phyloP scores from a whole-genome alignment of 2,797 vertebrate species.

The Sebastes hubbsi region DNA sequence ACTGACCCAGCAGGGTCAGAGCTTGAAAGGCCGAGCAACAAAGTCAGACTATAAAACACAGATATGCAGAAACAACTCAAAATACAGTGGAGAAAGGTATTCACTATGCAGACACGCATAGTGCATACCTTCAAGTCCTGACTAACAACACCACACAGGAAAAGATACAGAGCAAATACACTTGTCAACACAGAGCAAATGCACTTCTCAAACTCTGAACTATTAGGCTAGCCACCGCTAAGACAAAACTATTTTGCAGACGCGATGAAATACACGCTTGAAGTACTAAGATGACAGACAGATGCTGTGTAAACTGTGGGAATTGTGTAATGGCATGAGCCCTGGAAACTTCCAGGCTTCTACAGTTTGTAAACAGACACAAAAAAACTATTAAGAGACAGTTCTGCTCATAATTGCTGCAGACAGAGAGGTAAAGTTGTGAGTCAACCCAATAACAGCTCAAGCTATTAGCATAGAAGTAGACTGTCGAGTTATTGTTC shows the following conservation, averaged over 20 bases:
- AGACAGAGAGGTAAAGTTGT: neutral
- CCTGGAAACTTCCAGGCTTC: neutral
- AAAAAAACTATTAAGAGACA: neutral
- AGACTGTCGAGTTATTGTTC: constrained; percentile 30
- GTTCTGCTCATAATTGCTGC: neutral
- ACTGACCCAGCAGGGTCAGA: constrained; percentile 49
- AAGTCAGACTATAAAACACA: neutral
- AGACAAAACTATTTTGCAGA: neutral
- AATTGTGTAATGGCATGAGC: neutral
- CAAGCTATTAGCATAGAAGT: constrained; percentile 51
- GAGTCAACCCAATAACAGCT: constrained; percentile 2
- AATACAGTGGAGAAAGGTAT: neutral
- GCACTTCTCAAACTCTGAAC: neutral
- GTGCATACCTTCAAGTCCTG: too few species aligned
- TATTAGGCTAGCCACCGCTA: neutral
- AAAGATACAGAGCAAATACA: neutral
- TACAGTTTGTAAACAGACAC: neutral
- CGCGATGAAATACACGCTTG: neutral
- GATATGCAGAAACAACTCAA: neutral
- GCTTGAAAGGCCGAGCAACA: constrained; percentile 36
- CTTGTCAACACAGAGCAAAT: neutral
- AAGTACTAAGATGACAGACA: neutral
- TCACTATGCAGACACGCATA: neutral
- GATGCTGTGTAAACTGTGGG: neutral
- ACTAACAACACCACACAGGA: neutral